Base-by-base conservation (phyloP, 2,113 vertebrate genomes). In the Apteryx owenii region DNA sequence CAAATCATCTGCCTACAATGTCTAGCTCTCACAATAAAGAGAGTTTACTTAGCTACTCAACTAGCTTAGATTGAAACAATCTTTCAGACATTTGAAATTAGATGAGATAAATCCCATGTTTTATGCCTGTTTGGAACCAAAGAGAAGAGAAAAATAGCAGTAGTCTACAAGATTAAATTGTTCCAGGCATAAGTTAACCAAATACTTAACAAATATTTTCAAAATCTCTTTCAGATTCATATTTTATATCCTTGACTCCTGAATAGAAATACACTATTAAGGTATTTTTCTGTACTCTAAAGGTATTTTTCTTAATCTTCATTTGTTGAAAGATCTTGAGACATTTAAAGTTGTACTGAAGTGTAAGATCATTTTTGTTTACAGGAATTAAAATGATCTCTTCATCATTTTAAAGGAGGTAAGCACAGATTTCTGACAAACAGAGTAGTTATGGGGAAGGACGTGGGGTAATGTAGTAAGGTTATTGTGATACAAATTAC, bases 401-500 rank as follows among this genome's bases (percentile, higher is more conserved):
- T 89, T 65, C 77, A 40, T 31, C 50, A 22, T 50, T 46, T 68
- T 72, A 51, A 62, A 92, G 12, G 5, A 5, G 15, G 5, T 12
- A 78, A 44, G 3, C 44, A 26, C 17, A 50, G 54, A 58, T 83
- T 81, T 97, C 66, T 93, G 77, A 94, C 8, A 93, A 95, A 38
- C 7, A 94, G 68, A 94, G 40, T 38, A 83, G 60, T 14, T 77
- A 56, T 6, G 15, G 25, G 33, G 82, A 95, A 92, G 5, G 5
- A 68, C 16, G 68, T 36, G 17, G 10, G 15, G 10, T 89, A 92
- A 92, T 65, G 20, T 72, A 77, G 48, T 25, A 42, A 9, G 5
- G 31, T 28, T 81, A 77, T 88, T 96, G 50, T 77, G 94, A 89
- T 60, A 91, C 6, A 90, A 87, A 89, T 82, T 46, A 78, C 29